Evolutionary conservation across 2,113 vertebrate genomes (phyloP).

Genomic region (Tetrao urogallus): DNA sequence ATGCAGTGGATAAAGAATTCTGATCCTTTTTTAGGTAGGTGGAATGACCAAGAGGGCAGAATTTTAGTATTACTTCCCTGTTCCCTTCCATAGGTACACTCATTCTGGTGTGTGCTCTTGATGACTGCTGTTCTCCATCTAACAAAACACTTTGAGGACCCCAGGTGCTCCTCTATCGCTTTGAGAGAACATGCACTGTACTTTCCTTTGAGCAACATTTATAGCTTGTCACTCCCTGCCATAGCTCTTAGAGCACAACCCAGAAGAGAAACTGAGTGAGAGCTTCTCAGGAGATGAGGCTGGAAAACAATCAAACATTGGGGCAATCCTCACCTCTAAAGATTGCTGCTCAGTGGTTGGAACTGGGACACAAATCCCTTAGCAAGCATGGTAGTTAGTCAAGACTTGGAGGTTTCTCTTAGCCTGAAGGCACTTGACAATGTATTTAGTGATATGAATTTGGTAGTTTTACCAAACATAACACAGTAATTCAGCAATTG

Average conservation of each 20-base stretch:
- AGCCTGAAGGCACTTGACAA: not conserved
- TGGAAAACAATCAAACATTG: no score
- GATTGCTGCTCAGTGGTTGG: not conserved
- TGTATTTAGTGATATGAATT: not conserved
- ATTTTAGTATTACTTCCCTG: not conserved
- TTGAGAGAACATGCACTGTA: accelerated
- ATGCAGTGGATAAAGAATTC: not conserved
- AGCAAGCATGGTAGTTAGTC: accelerated
- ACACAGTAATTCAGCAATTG: not conserved
- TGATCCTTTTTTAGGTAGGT: not conserved
- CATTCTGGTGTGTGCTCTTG: not conserved
- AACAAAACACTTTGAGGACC: not conserved
- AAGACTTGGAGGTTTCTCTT: not conserved
- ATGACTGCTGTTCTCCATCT: not conserved
- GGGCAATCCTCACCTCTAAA: not conserved
- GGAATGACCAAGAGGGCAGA: not conserved
- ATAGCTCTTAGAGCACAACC: not conserved
- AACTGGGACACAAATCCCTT: not conserved
- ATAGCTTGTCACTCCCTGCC: accelerated
- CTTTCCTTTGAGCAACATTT: not conserved
- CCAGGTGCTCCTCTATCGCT: not conserved
- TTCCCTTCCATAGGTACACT: not conserved
- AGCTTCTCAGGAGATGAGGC: not conserved
- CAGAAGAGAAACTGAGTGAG: not conserved
- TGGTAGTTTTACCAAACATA: not conserved